Percentiles rank a stretch among this genome's conserved stretches.
phyloP scores from a whole-genome alignment of 2,113 vertebrate genomes.

The Lipophrys pholis region DNA sequence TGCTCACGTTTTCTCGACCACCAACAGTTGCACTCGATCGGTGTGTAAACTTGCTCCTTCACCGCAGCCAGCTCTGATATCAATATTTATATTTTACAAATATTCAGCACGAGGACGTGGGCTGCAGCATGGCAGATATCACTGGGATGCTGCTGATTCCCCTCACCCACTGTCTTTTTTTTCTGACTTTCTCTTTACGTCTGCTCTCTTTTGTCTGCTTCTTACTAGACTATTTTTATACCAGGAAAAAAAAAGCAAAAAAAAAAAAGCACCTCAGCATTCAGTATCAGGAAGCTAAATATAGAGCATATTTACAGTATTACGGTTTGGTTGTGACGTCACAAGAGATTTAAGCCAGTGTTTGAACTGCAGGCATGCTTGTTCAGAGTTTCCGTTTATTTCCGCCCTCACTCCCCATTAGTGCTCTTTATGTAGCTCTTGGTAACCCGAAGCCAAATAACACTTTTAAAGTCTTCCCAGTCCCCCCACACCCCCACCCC shows the following conservation, averaged over 20 bases:
- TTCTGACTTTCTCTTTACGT: conserved; percentile 27
- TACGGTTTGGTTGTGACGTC: conserved; percentile 16
- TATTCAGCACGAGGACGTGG: conserved; percentile 40
- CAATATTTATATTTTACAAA: conserved; percentile 53
- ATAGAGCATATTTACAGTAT: conserved; percentile 46
- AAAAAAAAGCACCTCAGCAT: conserved; percentile 41
- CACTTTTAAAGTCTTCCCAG: conserved; percentile 57
- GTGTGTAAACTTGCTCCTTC: conserved; percentile 25
- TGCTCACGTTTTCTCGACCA: conserved; percentile 44
- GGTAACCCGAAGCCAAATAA: conserved; percentile 53
- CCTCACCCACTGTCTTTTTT: conserved; percentile 16
- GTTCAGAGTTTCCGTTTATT: conserved; percentile 61
- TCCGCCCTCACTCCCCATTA: conserved; percentile 38
- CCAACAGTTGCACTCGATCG: conserved; percentile 34
- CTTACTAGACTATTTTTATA: conserved; percentile 65
- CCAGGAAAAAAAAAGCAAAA: neutral
- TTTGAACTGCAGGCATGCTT: conserved; percentile 60
- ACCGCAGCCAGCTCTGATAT: conserved; percentile 19
- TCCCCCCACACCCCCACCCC: neutral
- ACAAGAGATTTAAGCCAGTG: conserved; percentile 44
- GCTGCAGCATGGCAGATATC: conserved; percentile 37
- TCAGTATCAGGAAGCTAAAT: conserved; percentile 58
- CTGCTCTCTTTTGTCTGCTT: conserved; percentile 39
- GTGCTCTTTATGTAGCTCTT: conserved; percentile 58
- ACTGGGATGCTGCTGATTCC: conserved; percentile 39